Percentiles rank a stretch among this genome's conserved stretches.
Conservation (phyloP, 2,113 vertebrate species). For the Tragelaphus scriptus region DNA sequence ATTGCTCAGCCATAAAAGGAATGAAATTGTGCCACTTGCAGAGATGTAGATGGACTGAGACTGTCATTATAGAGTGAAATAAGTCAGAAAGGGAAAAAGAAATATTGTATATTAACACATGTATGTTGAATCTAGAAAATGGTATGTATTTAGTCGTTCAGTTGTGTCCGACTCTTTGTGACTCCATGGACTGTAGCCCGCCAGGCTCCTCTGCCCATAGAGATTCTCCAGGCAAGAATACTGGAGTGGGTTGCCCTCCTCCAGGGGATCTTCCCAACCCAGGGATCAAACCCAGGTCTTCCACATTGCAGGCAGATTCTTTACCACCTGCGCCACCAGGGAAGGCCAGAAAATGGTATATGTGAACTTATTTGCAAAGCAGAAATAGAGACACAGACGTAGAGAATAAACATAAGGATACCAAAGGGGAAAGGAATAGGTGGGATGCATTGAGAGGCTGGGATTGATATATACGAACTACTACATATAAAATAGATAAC, state of each 20-base stretch:
- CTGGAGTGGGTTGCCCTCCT: neutral
- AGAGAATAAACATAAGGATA: neutral
- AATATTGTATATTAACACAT: neutral
- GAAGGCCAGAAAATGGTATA: neutral
- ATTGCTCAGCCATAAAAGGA: neutral
- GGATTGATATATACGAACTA: accelerated
- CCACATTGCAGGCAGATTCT: neutral
- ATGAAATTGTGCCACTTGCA: neutral
- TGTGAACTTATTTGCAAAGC: neutral
- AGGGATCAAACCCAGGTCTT: neutral
- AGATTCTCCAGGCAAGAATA: neutral
- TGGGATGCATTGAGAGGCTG: neutral
- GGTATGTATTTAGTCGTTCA: neutral
- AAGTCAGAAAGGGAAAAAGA: neutral
- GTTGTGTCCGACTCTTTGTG: neutral
- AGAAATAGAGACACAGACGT: neutral
- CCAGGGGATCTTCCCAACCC: neutral
- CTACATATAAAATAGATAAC: neutral
- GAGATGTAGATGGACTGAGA: neutral
- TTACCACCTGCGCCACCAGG: neutral
- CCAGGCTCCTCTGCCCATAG: neutral
- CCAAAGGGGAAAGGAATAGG: neutral
- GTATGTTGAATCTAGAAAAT: neutral
- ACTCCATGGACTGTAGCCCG: neutral
- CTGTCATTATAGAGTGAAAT: neutral